Evolutionary conservation across 92 coral and sea anemone genomes (phyloP).

Genomic region (Porites lobata): DNA sequence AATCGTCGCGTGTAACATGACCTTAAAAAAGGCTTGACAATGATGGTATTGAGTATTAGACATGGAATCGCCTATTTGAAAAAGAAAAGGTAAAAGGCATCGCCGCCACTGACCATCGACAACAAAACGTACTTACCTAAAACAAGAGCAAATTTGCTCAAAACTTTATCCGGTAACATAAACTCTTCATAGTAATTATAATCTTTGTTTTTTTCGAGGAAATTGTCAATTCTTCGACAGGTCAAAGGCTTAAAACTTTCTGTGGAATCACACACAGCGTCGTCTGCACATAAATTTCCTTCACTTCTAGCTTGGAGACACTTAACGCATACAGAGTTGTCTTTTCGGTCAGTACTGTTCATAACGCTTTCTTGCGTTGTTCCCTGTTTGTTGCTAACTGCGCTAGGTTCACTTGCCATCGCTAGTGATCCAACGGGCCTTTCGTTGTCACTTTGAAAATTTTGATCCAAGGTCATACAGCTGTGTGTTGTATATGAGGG

Average conservation of each 20-base stretch:
- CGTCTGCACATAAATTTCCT: neutral
- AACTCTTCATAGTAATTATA: slow-evolving; percentile 68
- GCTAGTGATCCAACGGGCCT: neutral
- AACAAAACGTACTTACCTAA: slow-evolving; percentile 72
- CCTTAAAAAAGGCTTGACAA: too few species aligned
- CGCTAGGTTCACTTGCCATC: neutral
- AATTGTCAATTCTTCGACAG: slow-evolving; percentile 33
- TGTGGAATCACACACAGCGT: neutral
- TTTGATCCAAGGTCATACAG: neutral
- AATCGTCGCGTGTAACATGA: too few species aligned
- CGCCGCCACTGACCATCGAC: too few species aligned
- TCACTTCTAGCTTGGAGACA: slow-evolving; percentile 9
- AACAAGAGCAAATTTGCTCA: slow-evolving; percentile 85
- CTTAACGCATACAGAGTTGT: neutral
- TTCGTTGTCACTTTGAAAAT: neutral
- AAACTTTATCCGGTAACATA: slow-evolving; percentile 83
- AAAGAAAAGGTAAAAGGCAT: neutral
- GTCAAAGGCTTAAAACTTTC: neutral
- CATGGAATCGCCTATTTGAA: too few species aligned
- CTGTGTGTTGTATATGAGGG: neutral
- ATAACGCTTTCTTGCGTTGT: neutral
- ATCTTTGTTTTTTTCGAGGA: slow-evolving; percentile 59
- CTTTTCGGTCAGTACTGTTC: neutral
- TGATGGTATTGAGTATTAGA: too few species aligned
- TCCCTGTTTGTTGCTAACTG: neutral